Conservation (phyloP, 1,140 invertebrate genomes). For the Drosophila athabasca region DNA sequence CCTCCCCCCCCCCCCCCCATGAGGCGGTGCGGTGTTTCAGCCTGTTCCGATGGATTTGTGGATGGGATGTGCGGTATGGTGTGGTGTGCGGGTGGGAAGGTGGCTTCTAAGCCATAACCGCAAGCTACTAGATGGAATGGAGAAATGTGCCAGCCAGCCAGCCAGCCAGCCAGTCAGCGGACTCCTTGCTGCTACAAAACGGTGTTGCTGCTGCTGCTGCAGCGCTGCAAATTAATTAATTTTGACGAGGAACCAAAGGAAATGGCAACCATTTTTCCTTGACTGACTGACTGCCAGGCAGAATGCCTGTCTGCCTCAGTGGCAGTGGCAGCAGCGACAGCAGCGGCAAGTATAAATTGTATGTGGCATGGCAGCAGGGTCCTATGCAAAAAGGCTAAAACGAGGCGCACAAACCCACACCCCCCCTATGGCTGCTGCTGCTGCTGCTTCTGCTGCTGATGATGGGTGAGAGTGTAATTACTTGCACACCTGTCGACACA, state of each 20-base stretch:
- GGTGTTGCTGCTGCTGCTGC: conserved; percentile 17
- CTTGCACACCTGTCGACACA: conserved; percentile 81
- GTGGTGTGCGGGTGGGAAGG: too few species aligned
- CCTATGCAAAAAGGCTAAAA: conserved; percentile 61
- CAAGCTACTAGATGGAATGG: conserved; percentile 55
- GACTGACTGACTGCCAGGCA: conserved; percentile 22
- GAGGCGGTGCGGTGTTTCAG: neutral
- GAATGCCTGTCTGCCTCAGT: conserved; percentile 1
- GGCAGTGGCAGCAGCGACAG: neutral
- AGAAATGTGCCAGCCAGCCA: conserved; percentile 12
- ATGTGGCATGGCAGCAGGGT: conserved; percentile 20
- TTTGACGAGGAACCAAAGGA: conserved; percentile 71
- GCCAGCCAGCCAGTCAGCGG: conserved; percentile 43
- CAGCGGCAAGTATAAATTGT: conserved; percentile 77
- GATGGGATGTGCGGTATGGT: too few species aligned
- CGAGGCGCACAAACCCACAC: conserved; percentile 7
- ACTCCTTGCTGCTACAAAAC: conserved; percentile 9
- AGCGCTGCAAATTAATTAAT: conserved; percentile 76
- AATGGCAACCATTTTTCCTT: conserved; percentile 74
- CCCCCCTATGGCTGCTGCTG: neutral
- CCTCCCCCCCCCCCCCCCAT: too few species aligned
- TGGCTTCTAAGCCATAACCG: conserved; percentile 46
- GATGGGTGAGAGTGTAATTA: conserved; percentile 77
- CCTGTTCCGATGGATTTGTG: too few species aligned
- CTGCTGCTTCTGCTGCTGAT: conserved; percentile 42